Base-by-base conservation (phyloP, 2,797 vertebrate genomes). In the Peromyscus attwateri region DNA sequence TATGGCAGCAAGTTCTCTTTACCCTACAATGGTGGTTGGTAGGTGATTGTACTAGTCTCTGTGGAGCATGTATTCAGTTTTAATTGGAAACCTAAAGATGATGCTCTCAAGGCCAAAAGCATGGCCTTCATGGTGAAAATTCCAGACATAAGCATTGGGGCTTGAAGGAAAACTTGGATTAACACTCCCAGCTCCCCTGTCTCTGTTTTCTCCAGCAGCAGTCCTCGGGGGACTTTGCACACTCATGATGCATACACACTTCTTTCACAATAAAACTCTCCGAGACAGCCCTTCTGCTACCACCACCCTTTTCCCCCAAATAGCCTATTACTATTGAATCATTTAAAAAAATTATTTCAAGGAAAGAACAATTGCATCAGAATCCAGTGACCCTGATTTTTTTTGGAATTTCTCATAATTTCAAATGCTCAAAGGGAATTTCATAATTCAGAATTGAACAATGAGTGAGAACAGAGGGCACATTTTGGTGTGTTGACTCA, bases 381-480 rank as follows among this genome's bases (percentile, higher is more conserved):
- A 98, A 88, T 91, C 40, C 79, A 70, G 49, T 95, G 82, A 91
- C 93, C 91, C 79, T 94, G 68, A 64, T 95, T 97, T 97, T 95
- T 66, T 68, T 40, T 37, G 21, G 34, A 21, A 23, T 71, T 73
- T 73, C 71, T 40, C 71, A 73, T 73, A 73, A 40, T 40, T 73
- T 40, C 4, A 40, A 40, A 40, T 40, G 55, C 75, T 97, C 89
- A 95, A 89, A 81, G 91, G 92, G 55, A 96, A 96, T 97, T 94
- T 96, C 91, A 96, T 97, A 98, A 97, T 96, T 98, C 94, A 97
- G 52, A 96, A 97, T 97, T 97, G 96, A 92, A 87, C 92, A 95
- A 93, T 91, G 66, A 97, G 73, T 31, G 68, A 97, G 97, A 97
- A 92, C 92, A 97, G 75, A 81, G 91, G 90, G 37, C 97, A 97